A percentile compares a stretch with the other conserved stretches of the same genome.
phyloP scores from a whole-genome alignment of 2,113 vertebrate genomes.

The Bubo bubo region DNA sequence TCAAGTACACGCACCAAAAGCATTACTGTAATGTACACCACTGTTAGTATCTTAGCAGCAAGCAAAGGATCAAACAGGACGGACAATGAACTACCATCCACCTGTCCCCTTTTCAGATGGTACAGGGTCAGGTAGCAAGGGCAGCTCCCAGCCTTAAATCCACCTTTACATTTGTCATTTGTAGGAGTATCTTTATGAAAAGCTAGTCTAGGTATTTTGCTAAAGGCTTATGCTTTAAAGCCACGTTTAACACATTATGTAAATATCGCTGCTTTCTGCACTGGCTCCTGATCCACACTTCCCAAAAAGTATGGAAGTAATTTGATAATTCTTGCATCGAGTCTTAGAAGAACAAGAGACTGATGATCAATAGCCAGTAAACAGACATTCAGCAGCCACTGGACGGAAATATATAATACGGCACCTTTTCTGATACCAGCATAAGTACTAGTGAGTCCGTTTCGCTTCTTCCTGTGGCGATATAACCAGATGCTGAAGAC shows the following conservation, averaged over 20 bases:
- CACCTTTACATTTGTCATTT: neutral
- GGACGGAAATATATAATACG: neutral
- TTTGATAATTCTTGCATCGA: neutral
- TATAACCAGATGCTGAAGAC: slow-evolving; percentile 98
- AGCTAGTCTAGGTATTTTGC: neutral
- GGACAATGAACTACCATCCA: neutral
- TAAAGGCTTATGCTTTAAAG: neutral
- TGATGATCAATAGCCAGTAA: neutral
- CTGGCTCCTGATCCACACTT: neutral
- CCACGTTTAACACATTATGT: accelerated
- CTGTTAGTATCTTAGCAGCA: slow-evolving; percentile 31
- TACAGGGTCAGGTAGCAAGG: neutral
- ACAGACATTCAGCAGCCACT: neutral
- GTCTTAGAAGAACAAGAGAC: neutral
- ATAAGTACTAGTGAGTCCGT: slow-evolving; percentile 89
- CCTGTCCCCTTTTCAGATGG: neutral
- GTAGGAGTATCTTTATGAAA: neutral
- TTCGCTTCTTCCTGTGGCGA: slow-evolving; percentile 93
- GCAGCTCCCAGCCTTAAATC: neutral
- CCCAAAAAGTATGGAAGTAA: neutral
- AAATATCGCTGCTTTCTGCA: neutral
- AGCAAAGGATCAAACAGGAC: neutral
- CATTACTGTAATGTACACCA: neutral
- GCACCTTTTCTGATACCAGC: slow-evolving; percentile 97
- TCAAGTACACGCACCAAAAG: neutral